Evolutionary conservation across 2,888 invertebrate genomes (phyloP).

Genomic region (Luperina nickerlii): DNA sequence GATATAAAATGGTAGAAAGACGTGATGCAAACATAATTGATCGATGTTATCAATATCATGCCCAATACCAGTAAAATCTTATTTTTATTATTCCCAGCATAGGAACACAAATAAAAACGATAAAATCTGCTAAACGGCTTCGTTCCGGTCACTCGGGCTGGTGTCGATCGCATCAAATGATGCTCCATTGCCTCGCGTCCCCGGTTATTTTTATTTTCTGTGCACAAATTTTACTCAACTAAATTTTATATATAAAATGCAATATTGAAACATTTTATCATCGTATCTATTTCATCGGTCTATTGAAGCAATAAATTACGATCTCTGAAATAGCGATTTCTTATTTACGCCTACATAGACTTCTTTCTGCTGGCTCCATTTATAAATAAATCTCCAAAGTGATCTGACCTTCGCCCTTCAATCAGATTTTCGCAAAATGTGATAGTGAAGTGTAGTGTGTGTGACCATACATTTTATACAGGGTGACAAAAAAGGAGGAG

Average conservation of each 20-base stretch:
- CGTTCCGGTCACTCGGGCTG: slow-evolving; percentile 58
- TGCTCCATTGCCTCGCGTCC: slow-evolving; percentile 55
- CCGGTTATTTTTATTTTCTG: slow-evolving; percentile 55
- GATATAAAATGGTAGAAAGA: slow-evolving; percentile 21
- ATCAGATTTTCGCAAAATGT: slow-evolving; percentile 1
- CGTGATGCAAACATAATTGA: slow-evolving; percentile 21
- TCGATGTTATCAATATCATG: slow-evolving; percentile 22
- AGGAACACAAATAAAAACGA: slow-evolving; percentile 53
- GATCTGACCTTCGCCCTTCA: slow-evolving; percentile 22
- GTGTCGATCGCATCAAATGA: slow-evolving; percentile 60
- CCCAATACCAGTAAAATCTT: slow-evolving; percentile 43
- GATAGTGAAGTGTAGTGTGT: not conserved
- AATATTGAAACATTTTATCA: slow-evolving; percentile 38
- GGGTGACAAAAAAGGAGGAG: too few relatives aligned
- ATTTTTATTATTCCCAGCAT: slow-evolving; percentile 45
- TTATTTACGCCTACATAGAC: slow-evolving; percentile 38
- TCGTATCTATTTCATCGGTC: slow-evolving; percentile 47
- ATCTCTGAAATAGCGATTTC: slow-evolving; percentile 30
- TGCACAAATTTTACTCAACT: slow-evolving; percentile 31
- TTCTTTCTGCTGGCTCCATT: slow-evolving; percentile 36
- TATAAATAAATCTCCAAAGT: slow-evolving; percentile 31
- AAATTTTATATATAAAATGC: slow-evolving; percentile 44
- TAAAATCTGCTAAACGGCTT: slow-evolving; percentile 59
- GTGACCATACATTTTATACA: not conserved
- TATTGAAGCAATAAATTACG: slow-evolving; percentile 48